Evolutionary conservation across 1,140 invertebrate species (phyloP).

Genomic region (Anoplophora glabripennis): DNA sequence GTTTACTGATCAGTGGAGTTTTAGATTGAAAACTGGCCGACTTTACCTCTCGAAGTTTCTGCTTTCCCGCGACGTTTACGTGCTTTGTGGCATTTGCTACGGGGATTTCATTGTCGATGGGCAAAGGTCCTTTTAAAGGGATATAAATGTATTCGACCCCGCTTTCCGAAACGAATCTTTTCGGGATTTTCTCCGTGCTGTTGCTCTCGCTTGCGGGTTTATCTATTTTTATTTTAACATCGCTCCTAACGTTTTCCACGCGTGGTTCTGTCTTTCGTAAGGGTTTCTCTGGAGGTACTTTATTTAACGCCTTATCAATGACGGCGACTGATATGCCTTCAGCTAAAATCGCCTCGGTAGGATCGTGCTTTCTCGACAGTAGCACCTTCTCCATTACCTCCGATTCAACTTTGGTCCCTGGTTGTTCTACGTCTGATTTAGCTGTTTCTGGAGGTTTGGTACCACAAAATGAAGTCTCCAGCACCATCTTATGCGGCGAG

Average conservation of each 20-base stretch:
- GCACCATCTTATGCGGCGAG: slow-evolving; percentile 81
- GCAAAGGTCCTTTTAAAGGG: slow-evolving; percentile 46
- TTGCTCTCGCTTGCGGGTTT: slow-evolving; percentile 26
- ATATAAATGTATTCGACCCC: slow-evolving; percentile 49
- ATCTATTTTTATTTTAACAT: slow-evolving; percentile 38
- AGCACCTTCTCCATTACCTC: slow-evolving; percentile 65
- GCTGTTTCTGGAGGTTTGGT: slow-evolving; percentile 63
- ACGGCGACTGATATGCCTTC: slow-evolving; percentile 45
- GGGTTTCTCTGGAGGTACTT: neutral
- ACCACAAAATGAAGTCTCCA: slow-evolving; percentile 87
- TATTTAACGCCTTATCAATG: neutral
- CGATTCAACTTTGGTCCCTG: slow-evolving; percentile 54
- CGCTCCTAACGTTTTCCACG: slow-evolving; percentile 28
- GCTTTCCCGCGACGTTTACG: slow-evolving; percentile 14
- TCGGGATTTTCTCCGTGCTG: slow-evolving; percentile 23
- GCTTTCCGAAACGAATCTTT: slow-evolving; percentile 39
- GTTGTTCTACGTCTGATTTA: slow-evolving; percentile 40
- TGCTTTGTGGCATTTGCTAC: neutral
- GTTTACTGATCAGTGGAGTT: slow-evolving; percentile 6
- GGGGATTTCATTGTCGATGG: slow-evolving; percentile 26
- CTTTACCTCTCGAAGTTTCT: slow-evolving; percentile 18
- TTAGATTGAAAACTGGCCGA: slow-evolving; percentile 4
- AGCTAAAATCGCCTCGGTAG: slow-evolving; percentile 55
- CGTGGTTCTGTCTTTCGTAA: neutral
- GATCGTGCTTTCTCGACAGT: slow-evolving; percentile 57